Base-by-base conservation (phyloP, 2,888 invertebrate species). In the Nasonia oneida region DNA sequence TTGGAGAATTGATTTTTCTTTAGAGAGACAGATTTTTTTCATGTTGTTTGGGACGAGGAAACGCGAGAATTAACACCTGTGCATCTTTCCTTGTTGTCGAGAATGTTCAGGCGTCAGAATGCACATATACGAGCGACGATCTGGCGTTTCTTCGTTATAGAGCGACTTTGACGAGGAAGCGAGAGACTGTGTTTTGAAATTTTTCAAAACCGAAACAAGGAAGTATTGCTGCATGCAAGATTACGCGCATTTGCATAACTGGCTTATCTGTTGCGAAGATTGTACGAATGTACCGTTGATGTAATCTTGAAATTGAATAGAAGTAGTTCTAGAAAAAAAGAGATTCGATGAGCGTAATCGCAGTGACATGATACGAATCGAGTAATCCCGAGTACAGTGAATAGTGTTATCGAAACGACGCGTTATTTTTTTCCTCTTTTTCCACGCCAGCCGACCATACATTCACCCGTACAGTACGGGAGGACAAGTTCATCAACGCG, bases 401-500 rank as follows among this genome's bases (percentile, higher is more conserved):
- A 57, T 57, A 57, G n/a, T 57, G 18, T n/a, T 57, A 57, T 57
- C 57, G 57, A 1, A 57, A n/a, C n/a, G 53, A 15, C n/a, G n/a
- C n/a, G 18, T 57, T 57, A n/a, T 57, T 57, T 57, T 57, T 57
- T 53, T 53, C 53, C 18, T 53, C 53, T 53, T 53, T 57, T 57
- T 57, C n/a, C n/a, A 1, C 12, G n/a, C 1, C 57, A 57, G 57
- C 57, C 57, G 5, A 3, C 57, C 5, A 57, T n/a, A 18, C 6
- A n/a, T n/a, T 15, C n/a, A 0, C n/a, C 3, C n/a, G n/a, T n/a
- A 5, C n/a, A 12, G 10, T 53, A 53, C 53, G 18, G 15, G 53
- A 14, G 18, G n/a, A 57, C 57, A 57, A 57, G 57, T 57, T 57
- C 57, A 57, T 57, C 57, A 57, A 57, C 57, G 57, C 57, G 57